Percentiles rank a stretch among this genome's conserved stretches.
Evolutionary conservation across 1,140 invertebrate genomes (phyloP).

Genomic region (Venustaconcha ellipsiformis): DNA sequence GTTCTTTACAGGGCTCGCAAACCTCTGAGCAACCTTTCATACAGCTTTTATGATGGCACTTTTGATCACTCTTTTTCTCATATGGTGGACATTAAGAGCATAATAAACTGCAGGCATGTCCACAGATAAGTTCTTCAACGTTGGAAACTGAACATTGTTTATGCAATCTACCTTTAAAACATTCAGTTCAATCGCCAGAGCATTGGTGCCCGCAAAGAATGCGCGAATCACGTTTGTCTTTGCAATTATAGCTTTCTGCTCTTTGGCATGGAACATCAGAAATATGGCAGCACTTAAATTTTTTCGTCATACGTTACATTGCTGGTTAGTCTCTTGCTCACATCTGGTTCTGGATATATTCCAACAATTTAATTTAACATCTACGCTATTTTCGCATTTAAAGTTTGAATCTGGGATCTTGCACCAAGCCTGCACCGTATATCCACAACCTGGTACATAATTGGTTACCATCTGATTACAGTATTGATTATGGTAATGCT

Average conservation of each 20-base stretch:
- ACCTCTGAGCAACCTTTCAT: constrained; percentile 72
- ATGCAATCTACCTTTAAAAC: constrained; percentile 76
- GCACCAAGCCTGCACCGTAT: too few species aligned
- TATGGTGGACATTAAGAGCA: constrained; percentile 74
- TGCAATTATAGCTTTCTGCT: not conserved
- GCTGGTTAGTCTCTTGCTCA: constrained; percentile 72
- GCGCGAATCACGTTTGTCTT: constrained; percentile 12
- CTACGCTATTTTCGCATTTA: not conserved
- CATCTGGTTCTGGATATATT: constrained; percentile 69
- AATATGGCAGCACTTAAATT: too few species aligned
- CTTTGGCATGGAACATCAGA: constrained; percentile 38
- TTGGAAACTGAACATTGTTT: constrained; percentile 52
- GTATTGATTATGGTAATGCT: too few species aligned
- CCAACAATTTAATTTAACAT: too few species aligned
- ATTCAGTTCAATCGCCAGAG: constrained; percentile 57
- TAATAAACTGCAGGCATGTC: constrained; percentile 53
- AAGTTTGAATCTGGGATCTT: too few species aligned
- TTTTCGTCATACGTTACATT: constrained; percentile 28
- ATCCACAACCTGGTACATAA: too few species aligned
- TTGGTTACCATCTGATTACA: too few species aligned
- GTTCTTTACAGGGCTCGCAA: constrained; percentile 74
- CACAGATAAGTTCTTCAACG: constrained; percentile 58
- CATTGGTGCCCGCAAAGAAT: constrained; percentile 46
- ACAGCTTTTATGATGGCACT: constrained; percentile 73
- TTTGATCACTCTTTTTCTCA: constrained; percentile 71